Base-by-base conservation (phyloP, 2,888 invertebrate genomes). In the Leucozona laternaria region DNA sequence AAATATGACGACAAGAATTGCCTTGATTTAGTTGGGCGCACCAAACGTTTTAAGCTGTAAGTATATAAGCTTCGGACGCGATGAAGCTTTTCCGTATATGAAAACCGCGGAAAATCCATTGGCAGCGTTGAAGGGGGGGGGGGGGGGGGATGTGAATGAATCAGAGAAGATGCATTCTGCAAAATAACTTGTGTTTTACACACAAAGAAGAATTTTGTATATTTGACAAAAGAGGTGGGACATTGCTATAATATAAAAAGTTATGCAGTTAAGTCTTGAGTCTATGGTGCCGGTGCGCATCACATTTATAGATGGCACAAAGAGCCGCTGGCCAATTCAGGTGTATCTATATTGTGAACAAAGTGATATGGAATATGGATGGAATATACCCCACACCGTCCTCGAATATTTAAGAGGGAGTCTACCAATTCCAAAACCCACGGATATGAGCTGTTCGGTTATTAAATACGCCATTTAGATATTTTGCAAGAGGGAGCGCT, bases 391-490 rank as follows among this genome's bases (percentile, higher is more conserved):
- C 77, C 68, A 28, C 71, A 31, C 57, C 48, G 55, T 64, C 50
- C 57, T 64, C 53, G 13, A 58, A 58, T 28, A 5, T 5, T 28
- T 68, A 40, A 75, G 83, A 80, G 80, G 84, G 70, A 70, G 79
- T 75, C 66, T 66, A 68, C 43, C 66, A 50, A 57, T 77, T 60
- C 37, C 34, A 50, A 50, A 60, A 66, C 77, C 81, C 78, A 80
- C 84, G 71, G 68, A 68, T 68, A 75, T 68, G 53, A 55, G 60
- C 50, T 79, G 66, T 48, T 43, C 55, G 75, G 75, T 75, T 86
- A 86, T 86, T 86, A 86, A 86, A 86, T 82, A 78, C 86, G 86
- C 86, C 86, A 86, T 86, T 86, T 86, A 77, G 86, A 82, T 73
- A 78, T 86, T 86, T 78, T 81, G 81, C 78, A 86, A 86, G 85